Evolutionary conservation across 2,797 vertebrate genomes (phyloP), one percentile per base, ranked within the genome.

Genomic region (Stomatorhinus walkeri): DNA sequence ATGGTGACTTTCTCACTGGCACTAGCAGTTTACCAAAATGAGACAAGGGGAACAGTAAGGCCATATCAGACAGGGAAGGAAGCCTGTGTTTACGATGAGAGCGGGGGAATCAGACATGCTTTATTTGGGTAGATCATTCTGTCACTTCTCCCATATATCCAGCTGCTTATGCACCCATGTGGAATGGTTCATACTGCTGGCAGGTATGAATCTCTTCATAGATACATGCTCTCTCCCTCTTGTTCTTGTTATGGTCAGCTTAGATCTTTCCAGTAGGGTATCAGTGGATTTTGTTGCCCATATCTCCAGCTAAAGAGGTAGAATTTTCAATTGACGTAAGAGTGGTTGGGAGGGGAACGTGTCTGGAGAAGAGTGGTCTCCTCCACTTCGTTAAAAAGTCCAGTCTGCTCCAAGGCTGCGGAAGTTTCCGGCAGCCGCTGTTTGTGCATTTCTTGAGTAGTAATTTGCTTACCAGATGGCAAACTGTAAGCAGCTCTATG

Each of bases 1-100:
- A 88, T 88, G 2, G 32, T 90, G 90, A 91, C 90, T 89, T 91
- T 91, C 90, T 46, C 43, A 88, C 52, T 87, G 88, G 88, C 89
- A 88, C 56, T 89, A 46, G 24, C 24, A 59, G 16, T 85, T 79
- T 88, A 89, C 48, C 14, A 46, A 88, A 79, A 24, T 16, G 19
- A 32, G 46, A 32, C 56, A 36, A 32, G 14, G 61, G 36, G 48
- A 51, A 43, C 14, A 28, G 48, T 49, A 85, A 40, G 3, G 28
- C 14, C 0, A 1, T 36, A 40, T 76, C 36, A 40, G 32, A 40
- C 12, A 6, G 32, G 12, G 1, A 36, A 14, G 4, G 68, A 72
- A 72, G 12, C 68, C 32, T 4, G 8, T 14, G 68, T 36, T 76
- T 14, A 36, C 32, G 32, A 36, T 32, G 32, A 32, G 10, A 76